Base-by-base conservation (phyloP, 1,140 invertebrate species). In the Conus betulinus region DNA sequence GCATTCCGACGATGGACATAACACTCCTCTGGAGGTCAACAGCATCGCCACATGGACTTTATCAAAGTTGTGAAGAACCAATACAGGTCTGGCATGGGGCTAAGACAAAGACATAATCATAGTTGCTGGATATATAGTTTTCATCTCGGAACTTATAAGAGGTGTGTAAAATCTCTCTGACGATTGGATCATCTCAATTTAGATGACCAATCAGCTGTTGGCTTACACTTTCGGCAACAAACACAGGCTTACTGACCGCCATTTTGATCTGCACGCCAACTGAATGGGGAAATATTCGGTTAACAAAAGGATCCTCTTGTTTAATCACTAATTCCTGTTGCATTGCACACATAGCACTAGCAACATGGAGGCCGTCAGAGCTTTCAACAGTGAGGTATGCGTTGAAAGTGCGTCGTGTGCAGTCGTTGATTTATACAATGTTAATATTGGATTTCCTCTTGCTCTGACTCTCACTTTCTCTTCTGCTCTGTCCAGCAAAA, bases 341-440 rank as follows among this genome's bases (percentile, higher is more conserved):
- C 17, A 71, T 6, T 71, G 67, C 23, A 71, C 6, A 13, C 20
- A 17, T 20, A 6, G 20, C 15, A 71, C 67, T 13, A n/a, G 6
- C 67, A 71, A 23, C 20, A 71, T 71, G 67, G 67, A 71, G 20
- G 67, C 67, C 15, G 67, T 81, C 39, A 81, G 79, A 81, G 79
- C 79, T 81, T 81, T 81, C 51, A 81, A 81, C 79, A 81, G 51
- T 81, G 79, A 81, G 79, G 79, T 81, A 81, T 81, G 79, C 10
- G 10, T 4, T 53, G 51, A 23, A 17, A 17, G 13, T 53, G 52
- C 79, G 23, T 13, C 23, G 57, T 60, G 57, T 60, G 57, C 57
- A 39, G 39, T 39, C 39, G 3, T 39, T 39, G 39, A 39, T 39
- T 39, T 1, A 39, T 39, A 39, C 39, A 39, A 39, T 39, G 39